Evolutionary conservation across 92 coral and sea anemone genomes (phyloP).

Genomic region (Umimayanthus kanabou): DNA sequence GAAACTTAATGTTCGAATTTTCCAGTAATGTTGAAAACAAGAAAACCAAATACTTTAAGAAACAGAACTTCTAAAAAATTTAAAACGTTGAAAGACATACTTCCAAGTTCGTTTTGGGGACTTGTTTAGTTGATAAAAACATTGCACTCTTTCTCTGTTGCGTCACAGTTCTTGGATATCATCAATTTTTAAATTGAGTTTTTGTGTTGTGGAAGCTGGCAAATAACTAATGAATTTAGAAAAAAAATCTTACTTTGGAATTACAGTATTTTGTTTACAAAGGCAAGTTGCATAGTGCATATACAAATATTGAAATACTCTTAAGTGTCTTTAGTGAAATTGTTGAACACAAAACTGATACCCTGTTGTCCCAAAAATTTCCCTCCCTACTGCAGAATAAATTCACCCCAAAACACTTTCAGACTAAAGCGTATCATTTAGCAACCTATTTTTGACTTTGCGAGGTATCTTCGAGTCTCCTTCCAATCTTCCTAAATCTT

Average conservation of each 20-base stretch:
- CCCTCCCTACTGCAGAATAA: background rate
- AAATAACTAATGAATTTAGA: conserved; percentile 8
- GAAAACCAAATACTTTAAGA: background rate
- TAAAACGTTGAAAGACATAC: background rate
- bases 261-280: conserved; percentile 39
- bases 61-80: background rate
- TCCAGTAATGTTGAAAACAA: background rate
- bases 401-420: background rate
- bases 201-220: conserved; percentile 1
- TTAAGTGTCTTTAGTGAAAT: background rate
- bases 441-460: background rate
- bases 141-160: background rate
- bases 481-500: background rate
- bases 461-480: background rate
- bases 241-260: background rate
- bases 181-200: conserved; percentile 14
- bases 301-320: conserved; percentile 23
- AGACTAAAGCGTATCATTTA: background rate
- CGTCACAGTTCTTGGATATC: background rate
- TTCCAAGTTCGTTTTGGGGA: background rate
- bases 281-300: background rate
- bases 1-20: background rate
- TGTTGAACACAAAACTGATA: background rate
- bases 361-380: background rate
- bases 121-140: background rate